Conservation (phyloP, 2,888 invertebrate genomes). For the Melitaea athalia region DNA sequence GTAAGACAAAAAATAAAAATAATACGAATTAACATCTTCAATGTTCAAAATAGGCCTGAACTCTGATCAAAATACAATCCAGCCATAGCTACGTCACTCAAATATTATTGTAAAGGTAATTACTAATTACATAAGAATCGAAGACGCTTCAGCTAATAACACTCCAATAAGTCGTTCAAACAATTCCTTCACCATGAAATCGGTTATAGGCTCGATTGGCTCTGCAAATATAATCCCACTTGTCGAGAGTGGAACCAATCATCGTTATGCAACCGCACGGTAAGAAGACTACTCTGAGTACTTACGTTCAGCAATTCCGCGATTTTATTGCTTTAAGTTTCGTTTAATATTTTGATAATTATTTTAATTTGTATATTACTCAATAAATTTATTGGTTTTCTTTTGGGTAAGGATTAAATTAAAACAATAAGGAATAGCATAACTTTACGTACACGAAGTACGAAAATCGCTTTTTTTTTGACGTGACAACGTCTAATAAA, state of each 20-base stretch:
- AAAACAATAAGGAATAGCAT: too few species aligned
- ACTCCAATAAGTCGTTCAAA: not conserved
- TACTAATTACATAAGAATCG: not conserved
- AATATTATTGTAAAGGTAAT: not conserved
- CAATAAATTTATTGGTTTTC: too few species aligned
- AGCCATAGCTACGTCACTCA: not conserved
- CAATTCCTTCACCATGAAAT: slow-evolving; percentile 21
- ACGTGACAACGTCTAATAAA: too few species aligned
- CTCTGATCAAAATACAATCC: not conserved
- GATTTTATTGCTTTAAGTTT: not conserved
- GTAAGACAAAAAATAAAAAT: too few species aligned
- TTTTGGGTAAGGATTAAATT: too few species aligned
- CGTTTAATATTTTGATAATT: not conserved
- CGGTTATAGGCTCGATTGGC: slow-evolving; percentile 18
- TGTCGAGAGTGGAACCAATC: slow-evolving; percentile 22
- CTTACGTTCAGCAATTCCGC: slow-evolving; percentile 5
- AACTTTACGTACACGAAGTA: too few species aligned
- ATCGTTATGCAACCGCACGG: slow-evolving; percentile 8
- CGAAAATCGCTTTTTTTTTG: too few species aligned
- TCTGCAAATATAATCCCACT: slow-evolving; percentile 11
- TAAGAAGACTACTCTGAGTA: too few species aligned
- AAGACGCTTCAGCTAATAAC: not conserved
- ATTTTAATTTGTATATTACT: not conserved
- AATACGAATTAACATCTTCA: too few species aligned
- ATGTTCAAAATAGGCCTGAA: too few species aligned